Base-by-base conservation (phyloP, 2,113 vertebrate species). In the Sinocyclocheilus maitianheensis region DNA sequence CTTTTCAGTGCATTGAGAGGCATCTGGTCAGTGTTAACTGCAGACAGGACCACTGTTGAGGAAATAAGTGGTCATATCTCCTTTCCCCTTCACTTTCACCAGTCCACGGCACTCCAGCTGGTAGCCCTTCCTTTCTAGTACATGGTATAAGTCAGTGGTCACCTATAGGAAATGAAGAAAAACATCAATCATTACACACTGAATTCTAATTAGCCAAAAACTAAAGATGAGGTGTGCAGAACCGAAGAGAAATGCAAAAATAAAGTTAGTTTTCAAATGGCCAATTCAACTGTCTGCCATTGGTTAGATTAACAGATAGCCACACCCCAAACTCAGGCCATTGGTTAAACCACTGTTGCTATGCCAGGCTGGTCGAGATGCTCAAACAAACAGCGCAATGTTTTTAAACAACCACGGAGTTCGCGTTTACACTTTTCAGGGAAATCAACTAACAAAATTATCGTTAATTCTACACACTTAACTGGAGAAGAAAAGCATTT, bases 31-130 rank as follows among this genome's bases (percentile, higher is more conserved):
- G 89, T 89, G 94, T 95, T 97, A 98, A 95, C 96, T 97, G 85
- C 91, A 92, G 1, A 86, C 89, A 18, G 97, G 96, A 34, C 97
- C 97, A 1, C 96, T 97, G 69, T 96, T 98, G 93, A 99, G 97
- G 94, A 98, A 99, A 91, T 99, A 99, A 88, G 98, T 99, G 92
- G 96, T 97, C 97, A 98, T 99, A 92, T 99, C 98, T 16, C 98
- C 98, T 89, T 99, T 99, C 88, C 98, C 98, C 91, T 99, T 99
- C 91, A 99, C 98, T 93, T 99, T 99, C 88, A 99, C 95, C 67
- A 98, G 91, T 37, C 98, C 98, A 83, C 98, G 95, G 85, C 94
- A 97, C 91, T 98, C 97, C 95, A 99, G 93, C 92, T 94, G 94
- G 92, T 99, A 99, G 90, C 97, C 97, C 82, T 96, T 97, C 93